Evolutionary conservation across 2,797 vertebrate genomes (phyloP), one percentile per base, ranked within the genome.

Genomic region (Cyclura pinguis): DNA sequence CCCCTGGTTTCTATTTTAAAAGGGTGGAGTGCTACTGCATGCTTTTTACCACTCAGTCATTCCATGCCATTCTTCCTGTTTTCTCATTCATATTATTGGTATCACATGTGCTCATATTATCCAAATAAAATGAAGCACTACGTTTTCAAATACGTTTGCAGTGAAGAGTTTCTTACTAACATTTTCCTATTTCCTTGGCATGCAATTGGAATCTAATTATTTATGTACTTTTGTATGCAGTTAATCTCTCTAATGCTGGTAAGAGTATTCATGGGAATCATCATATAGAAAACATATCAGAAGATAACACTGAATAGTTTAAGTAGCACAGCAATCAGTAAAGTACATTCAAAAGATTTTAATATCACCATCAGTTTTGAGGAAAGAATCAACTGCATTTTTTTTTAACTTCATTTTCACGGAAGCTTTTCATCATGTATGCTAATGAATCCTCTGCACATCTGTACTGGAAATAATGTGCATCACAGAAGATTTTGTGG

Each of bases 31-130:
- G 73, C 92, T 92, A 92, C 83, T 94, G 32, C 27, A 2, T 94
- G 88, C 89, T 92, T 96, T 96, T 96, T 96, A 89, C 92, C 94
- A 93, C 94, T 95, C 92, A 96, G 94, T 93, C 95, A 96, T 96
- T 96, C 95, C 93, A 91, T 64, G 6, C 89, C n/a, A 64, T 89
- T 91, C 91, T 57, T 55, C 32, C n/a, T 32, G 13, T 20, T n/a
- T 96, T 9, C 93, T 93, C 92, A 90, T 89, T 62, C 59, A 84
- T 91, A 91, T 93, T 95, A 94, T 96, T 96, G 92, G 92, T 95
- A 94, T 92, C 96, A 97, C 95, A 96, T 97, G 96, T 95, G 85
- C 91, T 93, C 72, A 86, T 94, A 89, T 86, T 78, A 88, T 87
- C 88, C 42, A 38, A 84, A 85, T 94, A 84, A 85, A 86, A 87